These are phyloP conservation scores for Pseudolaguvia tuberculata DNA, from an alignment of 2,113 vertebrate genomes.

Conservation along the genomic window DNA sequence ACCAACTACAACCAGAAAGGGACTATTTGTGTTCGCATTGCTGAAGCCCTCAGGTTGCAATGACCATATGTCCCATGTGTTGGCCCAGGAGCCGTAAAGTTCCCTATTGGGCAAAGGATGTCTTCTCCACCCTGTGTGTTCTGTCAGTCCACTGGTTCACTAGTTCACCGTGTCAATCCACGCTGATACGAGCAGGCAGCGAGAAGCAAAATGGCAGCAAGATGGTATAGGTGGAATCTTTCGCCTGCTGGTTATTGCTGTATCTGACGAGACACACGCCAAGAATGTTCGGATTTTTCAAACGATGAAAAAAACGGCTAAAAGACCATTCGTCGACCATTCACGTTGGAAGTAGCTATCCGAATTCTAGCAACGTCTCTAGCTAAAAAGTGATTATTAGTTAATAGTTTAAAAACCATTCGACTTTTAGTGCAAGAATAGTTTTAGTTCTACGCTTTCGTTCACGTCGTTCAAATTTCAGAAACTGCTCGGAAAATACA, in stretches of 20 bases:
- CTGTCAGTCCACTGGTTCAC: constrained; percentile 51
- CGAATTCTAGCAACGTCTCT: constrained; percentile 9
- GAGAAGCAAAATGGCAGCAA: constrained; percentile 37
- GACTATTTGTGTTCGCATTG: constrained; percentile 34
- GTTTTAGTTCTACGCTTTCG: constrained; percentile 10
- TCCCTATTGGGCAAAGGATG: constrained; percentile 49
- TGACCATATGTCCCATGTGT: constrained; percentile 50
- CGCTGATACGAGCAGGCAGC: constrained; percentile 43
- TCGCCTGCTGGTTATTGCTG: constrained; percentile 47
- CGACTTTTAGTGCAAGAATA: constrained; percentile 1
- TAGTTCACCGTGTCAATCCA: constrained; percentile 52
- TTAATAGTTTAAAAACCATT: neutral
- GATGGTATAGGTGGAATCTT: constrained; percentile 50
- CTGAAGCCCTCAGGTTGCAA: constrained; percentile 47
- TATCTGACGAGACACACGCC: constrained; percentile 38
- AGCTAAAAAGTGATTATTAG: neutral
- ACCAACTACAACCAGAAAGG: constrained; percentile 38
- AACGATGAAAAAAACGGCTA: constrained; percentile 29
- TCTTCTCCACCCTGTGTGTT: constrained; percentile 50
- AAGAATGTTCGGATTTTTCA: constrained; percentile 37
- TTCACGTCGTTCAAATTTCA: neutral
- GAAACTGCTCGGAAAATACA: constrained; percentile 22
- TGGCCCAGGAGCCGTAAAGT: constrained; percentile 41
- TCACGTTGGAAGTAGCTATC: neutral
- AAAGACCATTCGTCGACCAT: neutral